Base-by-base conservation (phyloP, 2,113 vertebrate genomes). In the Cephalopholis sonnerati region DNA sequence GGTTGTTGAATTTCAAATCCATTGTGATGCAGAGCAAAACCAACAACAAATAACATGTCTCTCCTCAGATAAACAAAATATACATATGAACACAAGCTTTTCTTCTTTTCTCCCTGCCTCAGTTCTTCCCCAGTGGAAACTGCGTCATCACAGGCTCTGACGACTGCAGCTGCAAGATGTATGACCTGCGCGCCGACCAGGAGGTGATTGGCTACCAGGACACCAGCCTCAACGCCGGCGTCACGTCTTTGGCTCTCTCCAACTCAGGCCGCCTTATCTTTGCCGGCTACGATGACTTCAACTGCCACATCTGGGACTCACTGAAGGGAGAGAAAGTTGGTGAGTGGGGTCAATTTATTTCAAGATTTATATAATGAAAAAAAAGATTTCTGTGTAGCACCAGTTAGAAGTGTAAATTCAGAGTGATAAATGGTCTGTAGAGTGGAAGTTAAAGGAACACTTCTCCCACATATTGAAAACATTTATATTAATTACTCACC, bases 281-380 rank as follows among this genome's bases (percentile, higher is more conserved):
- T 53, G 97, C 98, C 0, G 98, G 98, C 7, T 99, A 99, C 1
- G 98, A 99, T 0, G 97, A 99, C 94, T 99, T 99, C 95, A 99
- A 99, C 93, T 99, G 98, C 93, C 98, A 99, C 3, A 97, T 99
- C 41, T 99, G 98, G 98, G 98, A 99, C 76, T 95, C 97, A 0
- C 95, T 99, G 84, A 99, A 99, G 92, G 98, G 97, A 36, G 98
- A 99, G 87, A 96, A 97, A 94, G 97, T 98, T 61, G 98, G 98
- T 99, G 69, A 95, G 98, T 89, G 7, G 8, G 1, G 32, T 10
- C 9, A 3, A 39, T 2, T n/a, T 8, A 1, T 50, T 27, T 67
- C 8, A 25, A 24, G 12, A 41, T 36, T 36, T 25, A 20, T 20
- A 29, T 10, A 32, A 36, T 7, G 7, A 36, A 36, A 36, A 4